Evolutionary conservation across 2,113 vertebrate species (phyloP), one percentile per base, ranked within the genome.

Genomic region (Colius striatus): DNA sequence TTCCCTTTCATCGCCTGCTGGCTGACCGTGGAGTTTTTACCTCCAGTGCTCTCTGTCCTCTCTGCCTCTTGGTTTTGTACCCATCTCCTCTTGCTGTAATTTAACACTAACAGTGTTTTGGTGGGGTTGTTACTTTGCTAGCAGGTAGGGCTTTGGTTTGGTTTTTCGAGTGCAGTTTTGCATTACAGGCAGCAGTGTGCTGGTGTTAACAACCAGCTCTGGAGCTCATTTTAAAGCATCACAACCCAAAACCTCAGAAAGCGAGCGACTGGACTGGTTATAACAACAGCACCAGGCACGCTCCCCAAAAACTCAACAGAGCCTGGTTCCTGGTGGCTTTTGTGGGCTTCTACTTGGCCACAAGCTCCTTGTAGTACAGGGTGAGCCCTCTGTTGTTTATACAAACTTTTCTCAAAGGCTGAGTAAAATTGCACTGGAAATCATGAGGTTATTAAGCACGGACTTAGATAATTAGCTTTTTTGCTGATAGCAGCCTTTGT

Each of bases 161-260:
- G 8, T 47, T 63, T 84, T 68, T 47, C 16, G 19, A 38, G 17
- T 12, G 50, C 19, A 6, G 26, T 6, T 1, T 12, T 30, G n/a
- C 16, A 2, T 63, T 50, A 58, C 25, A 34, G 22, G 84, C 0
- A 0, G 84, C 61, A 17, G 60, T 70, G 32, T 11, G 6, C 78
- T 71, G 22, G 54, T 53, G 48, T 60, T 91, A 78, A 82, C 83
- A 87, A 34, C 47, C 51, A 14, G 60, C 65, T 74, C 23, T 25
- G 15, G 26, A 62, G 68, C 55, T 74, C 32, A 30, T 36, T 91
- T 58, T 74, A 5, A 66, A 73, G 76, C 77, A 13, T 67, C 8
- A 0, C 3, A 3, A 58, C 0, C 3, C 0, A 0, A 47, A 84
- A 38, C 79, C 54, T 74, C 74, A 21, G 16, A 38, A 58, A 54